Percentiles rank a stretch among this genome's conserved stretches.
phyloP scores from a whole-genome alignment of 2,888 invertebrate genomes.

The Drosophila kambysellisi region DNA sequence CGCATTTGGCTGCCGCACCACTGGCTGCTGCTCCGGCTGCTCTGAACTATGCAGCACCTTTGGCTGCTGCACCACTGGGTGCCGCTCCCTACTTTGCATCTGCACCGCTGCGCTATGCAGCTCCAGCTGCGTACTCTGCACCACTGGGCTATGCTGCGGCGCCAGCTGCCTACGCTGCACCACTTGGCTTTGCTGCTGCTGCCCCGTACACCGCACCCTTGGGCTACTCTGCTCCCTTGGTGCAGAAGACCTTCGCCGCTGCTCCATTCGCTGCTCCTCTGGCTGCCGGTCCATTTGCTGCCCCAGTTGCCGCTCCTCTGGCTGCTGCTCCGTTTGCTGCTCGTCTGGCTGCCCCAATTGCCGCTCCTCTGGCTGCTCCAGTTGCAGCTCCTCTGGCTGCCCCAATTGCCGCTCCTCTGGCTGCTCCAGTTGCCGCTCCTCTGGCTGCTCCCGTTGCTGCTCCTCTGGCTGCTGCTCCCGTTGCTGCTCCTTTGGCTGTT shows the following conservation, averaged over 20 bases:
- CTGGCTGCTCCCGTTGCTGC: conserved; percentile 48
- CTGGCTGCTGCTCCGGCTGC: conserved; percentile 49
- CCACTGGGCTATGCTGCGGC: conserved; percentile 47
- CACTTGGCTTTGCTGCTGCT: conserved; percentile 52
- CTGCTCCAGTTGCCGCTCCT: not conserved
- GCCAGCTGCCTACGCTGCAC: conserved; percentile 42
- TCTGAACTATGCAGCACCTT: conserved; percentile 37
- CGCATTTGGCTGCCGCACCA: conserved; percentile 78
- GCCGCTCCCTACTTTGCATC: conserved; percentile 56
- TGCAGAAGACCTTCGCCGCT: conserved; percentile 37
- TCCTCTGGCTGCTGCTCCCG: conserved; percentile 53
- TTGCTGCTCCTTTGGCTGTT: conserved; percentile 55
- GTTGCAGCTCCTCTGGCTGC: conserved; percentile 56
- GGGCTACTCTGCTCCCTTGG: conserved; percentile 46
- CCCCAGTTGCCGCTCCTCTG: conserved; percentile 36
- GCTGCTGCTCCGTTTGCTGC: not conserved
- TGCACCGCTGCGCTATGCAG: conserved; percentile 38
- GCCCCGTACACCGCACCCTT: conserved; percentile 23
- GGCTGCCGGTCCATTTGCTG: not conserved
- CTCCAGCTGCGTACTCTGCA: conserved; percentile 47
- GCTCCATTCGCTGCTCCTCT: conserved; percentile 61
- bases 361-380: conserved; percentile 42
- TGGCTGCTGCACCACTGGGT: conserved; percentile 18
- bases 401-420: conserved; percentile 34
- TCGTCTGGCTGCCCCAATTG: conserved; percentile 3